Evolutionary conservation across 2,888 invertebrate species (phyloP), one percentile per base, ranked within the genome.

Genomic region (Thera obeliscata): DNA sequence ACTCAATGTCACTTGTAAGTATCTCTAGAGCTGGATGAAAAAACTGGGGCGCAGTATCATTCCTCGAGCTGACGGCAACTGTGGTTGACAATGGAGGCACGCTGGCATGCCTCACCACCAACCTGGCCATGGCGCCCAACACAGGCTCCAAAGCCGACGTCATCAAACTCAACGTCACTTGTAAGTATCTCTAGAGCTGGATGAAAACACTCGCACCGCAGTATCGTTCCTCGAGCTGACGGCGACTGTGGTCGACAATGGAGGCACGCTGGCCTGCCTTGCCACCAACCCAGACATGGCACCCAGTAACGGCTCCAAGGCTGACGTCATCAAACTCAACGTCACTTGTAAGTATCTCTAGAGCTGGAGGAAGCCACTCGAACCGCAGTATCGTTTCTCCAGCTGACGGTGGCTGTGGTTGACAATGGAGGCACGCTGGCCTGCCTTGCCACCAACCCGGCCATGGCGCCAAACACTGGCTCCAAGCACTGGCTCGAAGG

Each of bases 1-100:
- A 8, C 86, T 94, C 54, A 94, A 94, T 77, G 90, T 94, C 70
- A 94, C 94, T 74, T 94, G 94, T 94, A 76, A 89, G 94, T 62
- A 22, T 38, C 72, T 76, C 2, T 83, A 93, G 93, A 90, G 86
- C 57, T 90, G 90, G 89, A 82, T 71, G 87, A 85, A 71, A 70
- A 78, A 0, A 83, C 87, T 0, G n/a, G n/a, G n/a, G n/a, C n/a
- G n/a, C n/a, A 2, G 83, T 88, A 50, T 93, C 93, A 0, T 88
- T 86, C 70, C 72, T 93, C 71, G 85, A 91, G 78, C 78, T 93
- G 67, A 87, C 81, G 6, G 91, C 93, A 5, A 79, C 86, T 3
- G 87, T 89, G 41, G 78, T 74, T 12, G 90, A 94, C 78, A 85
- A 93, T 74, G 89, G 89, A 1, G 90, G 88, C 6, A 92, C 93